Base-by-base conservation (phyloP, 1,140 invertebrate genomes). In the Riptortus pedestris region DNA sequence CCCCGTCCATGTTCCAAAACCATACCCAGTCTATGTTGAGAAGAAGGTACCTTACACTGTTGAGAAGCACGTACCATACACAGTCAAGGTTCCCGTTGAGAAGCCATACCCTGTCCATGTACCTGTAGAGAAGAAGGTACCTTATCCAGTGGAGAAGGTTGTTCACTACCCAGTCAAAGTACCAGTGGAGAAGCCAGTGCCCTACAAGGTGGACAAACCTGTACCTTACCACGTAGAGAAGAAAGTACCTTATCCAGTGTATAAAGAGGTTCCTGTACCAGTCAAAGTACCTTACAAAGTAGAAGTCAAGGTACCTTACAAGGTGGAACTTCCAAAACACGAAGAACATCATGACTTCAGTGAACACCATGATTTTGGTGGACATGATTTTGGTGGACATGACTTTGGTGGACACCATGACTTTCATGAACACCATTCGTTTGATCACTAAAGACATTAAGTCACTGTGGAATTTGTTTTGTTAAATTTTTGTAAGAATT, bases 201-300 rank as follows among this genome's bases (percentile, higher is more conserved):
- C 78, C 55, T 80, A 82, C 31, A 77, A 72, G 14, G 81, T 83
- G 33, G 80, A 81, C 61, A 68, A 67, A 31, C 69, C 66, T 4
- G 83, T 83, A 72, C 81, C 82, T 43, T 81, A 85, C 2, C 78
- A 81, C 57, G 67, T 85, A 26, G 83, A 85, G 68, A 86, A 84
- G 66, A 84, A 83, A 70, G 83, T 88, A 52, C 82, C 83, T 1
- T 76, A 79, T 69, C 77, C 77, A 33, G 80, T 84, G 1, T 80
- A 83, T 63, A 64, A 68, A 26, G 43, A 48, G 14, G 43, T 52
- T 4, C 31, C 45, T 11, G 51, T 52, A 22, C 65, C 65, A 0
- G 65, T 62, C 12, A 33, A 62, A 12, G 60, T 62, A 12, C 63
- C 55, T 12, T 55, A 47, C 16, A 64, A 43, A 47, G 57, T 65